Evolutionary conservation across 2,888 invertebrate species (phyloP), one percentile per base, ranked within the genome.

Genomic region (Steinernema hermaphroditum): DNA sequence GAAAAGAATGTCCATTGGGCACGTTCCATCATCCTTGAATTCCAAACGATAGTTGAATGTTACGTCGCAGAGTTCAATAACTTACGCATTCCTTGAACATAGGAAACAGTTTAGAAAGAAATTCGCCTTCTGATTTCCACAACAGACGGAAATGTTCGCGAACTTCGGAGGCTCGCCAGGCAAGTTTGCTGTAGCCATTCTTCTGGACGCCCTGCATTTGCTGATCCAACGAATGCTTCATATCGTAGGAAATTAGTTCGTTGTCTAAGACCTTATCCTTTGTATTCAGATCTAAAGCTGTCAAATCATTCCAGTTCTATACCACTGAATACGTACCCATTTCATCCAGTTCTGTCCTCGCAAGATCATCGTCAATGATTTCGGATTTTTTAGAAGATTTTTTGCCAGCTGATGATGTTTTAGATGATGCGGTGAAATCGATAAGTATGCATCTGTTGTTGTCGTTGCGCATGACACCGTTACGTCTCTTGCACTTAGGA

Each of bases 1-100:
- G 86, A 95, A 98, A 87, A 97, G 93, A 72, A 92, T 87, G 88
- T 97, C 93, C 0, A 83, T 62, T 0, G 84, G 83, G 43, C 81
- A 84, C 16, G n/a, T 44, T 9, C 43, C 70, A n/a, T 41, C n/a
- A 37, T 24, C 41, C 72, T 49, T 8, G 19, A 74, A 73, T n/a
- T n/a, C n/a, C n/a, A 0, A 0, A 1, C 16, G 37, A 37, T 44
- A 43, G 19, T 12, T 16, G 16, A 16, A 44, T 44, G 19, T 4
- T 8, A 68, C 19, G 19, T n/a, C 8, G n/a, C 6, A 8, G 29
- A 43, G 12, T 46, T n/a, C 1, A 16, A 9, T 1, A 32, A 24
- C 16, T 57, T 12, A 22, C 44, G 1, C 22, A 34, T 27, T 62
- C 24, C 19, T 14, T 24, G 37, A 86, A 78, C 77, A 86, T 78